Percentiles rank a stretch among this genome's conserved stretches.
phyloP scores from a whole-genome alignment of 2,113 vertebrate species.

The Psilopsiagon aymara region DNA sequence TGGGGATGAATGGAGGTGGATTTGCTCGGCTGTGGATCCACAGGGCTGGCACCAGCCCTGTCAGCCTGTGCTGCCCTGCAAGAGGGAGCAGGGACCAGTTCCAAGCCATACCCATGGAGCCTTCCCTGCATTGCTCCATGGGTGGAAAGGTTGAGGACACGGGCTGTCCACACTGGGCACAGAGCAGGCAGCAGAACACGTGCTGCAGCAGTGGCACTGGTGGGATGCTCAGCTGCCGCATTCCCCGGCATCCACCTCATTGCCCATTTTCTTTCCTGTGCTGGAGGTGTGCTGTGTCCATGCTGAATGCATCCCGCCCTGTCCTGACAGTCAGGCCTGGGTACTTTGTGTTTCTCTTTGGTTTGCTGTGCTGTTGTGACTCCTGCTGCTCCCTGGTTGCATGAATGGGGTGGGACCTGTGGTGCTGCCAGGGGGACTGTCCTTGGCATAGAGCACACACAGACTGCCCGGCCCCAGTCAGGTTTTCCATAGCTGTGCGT shows the following conservation, averaged over 20 bases:
- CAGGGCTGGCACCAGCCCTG: neutral
- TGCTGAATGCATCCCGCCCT: fast-evolving
- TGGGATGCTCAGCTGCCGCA: neutral
- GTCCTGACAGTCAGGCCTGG: neutral
- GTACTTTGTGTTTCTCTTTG: neutral
- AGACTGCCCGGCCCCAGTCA: neutral
- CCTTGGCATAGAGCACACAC: fast-evolving
- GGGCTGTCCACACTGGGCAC: fast-evolving
- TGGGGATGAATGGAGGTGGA: fast-evolving
- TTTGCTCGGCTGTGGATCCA: neutral
- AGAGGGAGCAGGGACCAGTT: neutral
- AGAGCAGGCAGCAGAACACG: fast-evolving
- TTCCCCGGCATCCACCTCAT: neutral
- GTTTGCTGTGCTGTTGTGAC: neutral
- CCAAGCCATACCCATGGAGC: neutral
- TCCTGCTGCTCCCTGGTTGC: neutral
- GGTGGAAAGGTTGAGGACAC: neutral
- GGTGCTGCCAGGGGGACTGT: neutral
- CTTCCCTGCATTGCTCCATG: neutral
- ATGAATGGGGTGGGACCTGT: fast-evolving
- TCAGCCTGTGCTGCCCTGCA: neutral
- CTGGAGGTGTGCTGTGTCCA: neutral
- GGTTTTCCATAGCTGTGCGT: neutral
- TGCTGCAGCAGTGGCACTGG: neutral
- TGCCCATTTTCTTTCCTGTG: neutral